phyloP scores from a whole-genome alignment of 2,113 vertebrate genomes.

The Baryphthengus martii region DNA sequence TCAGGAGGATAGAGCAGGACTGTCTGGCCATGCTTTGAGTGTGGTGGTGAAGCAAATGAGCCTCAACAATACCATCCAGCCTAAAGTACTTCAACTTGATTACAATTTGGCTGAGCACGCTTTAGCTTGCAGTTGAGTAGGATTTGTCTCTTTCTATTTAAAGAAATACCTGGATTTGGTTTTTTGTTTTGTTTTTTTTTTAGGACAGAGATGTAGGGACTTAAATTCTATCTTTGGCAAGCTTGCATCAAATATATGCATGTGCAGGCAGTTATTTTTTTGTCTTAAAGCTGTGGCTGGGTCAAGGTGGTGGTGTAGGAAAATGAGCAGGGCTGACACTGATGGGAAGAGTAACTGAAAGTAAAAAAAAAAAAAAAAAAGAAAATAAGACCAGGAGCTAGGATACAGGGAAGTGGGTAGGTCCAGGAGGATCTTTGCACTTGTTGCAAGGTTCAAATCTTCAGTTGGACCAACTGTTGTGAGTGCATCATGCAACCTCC shows the following conservation, averaged over 20 bases:
- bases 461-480: background rate
- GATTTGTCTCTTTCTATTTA: background rate
- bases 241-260: background rate
- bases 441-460: background rate
- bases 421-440: background rate
- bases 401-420: background rate
- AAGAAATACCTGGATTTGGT: background rate
- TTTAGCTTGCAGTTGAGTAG: background rate
- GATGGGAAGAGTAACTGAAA: accelerated
- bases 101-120: background rate
- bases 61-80: background rate
- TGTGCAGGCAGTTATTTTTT: background rate
- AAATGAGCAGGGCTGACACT: background rate
- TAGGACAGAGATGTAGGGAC: background rate
- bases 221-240: background rate
- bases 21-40: background rate
- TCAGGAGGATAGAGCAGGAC: background rate
- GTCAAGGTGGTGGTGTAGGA: background rate
- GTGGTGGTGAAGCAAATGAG: background rate
- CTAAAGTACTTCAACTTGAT: background rate
- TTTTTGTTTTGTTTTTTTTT: too few species aligned
- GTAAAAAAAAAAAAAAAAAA: background rate
- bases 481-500: accelerated
- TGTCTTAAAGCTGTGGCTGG: background rate
- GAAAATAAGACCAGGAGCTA: background rate